These are phyloP conservation scores for Muschampia staudingeri DNA, from an alignment of 2,888 invertebrate genomes.

Conservation along the genomic window DNA sequence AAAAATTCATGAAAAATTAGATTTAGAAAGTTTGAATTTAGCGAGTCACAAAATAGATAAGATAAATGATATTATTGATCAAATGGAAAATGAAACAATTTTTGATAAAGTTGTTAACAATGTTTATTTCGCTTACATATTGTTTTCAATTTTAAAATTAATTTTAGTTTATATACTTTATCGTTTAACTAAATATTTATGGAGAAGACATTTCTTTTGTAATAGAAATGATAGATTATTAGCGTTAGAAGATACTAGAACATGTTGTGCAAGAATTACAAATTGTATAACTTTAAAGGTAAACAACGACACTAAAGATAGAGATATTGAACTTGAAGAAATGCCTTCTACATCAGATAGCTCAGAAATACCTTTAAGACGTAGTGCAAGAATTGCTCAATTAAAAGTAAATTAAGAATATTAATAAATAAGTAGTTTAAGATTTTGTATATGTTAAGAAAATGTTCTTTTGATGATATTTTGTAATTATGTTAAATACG, in stretches of 20 bases:
- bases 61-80: not conserved
- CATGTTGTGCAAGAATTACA: not conserved
- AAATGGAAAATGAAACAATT: not conserved
- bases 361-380: not conserved
- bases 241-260: not conserved
- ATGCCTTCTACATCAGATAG: not conserved
- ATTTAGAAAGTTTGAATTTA: not conserved
- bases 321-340: not conserved
- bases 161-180: not conserved
- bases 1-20: not conserved
- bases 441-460: not conserved
- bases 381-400: not conserved
- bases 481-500: not conserved
- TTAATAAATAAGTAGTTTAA: not conserved
- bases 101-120: not conserved
- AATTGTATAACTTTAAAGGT: not conserved
- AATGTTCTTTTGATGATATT: not conserved
- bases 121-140: not conserved
- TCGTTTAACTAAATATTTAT: not conserved
- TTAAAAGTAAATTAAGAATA: not conserved
- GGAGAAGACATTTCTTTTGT: not conserved
- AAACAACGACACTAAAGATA: not conserved
- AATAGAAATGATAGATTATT: not conserved
- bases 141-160: not conserved
- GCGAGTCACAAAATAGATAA: not conserved